These are phyloP conservation scores for Hexactinellida sp. DNA, from an alignment of 37 sponge, comb jelly and placozoan species.

Conservation along the genomic window DNA sequence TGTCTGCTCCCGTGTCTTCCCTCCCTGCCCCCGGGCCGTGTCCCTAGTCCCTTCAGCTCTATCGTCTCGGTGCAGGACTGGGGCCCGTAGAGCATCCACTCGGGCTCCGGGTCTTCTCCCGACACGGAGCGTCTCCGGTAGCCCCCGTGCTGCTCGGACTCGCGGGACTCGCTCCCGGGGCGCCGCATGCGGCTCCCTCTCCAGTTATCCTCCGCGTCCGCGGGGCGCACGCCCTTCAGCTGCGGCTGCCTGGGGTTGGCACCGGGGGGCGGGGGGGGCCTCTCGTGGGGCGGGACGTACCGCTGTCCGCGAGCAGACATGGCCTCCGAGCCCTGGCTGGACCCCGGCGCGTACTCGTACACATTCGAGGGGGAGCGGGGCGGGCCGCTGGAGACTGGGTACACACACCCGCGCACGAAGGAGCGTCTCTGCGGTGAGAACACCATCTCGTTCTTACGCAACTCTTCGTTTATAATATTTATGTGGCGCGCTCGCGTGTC, in stretches of 20 bases:
- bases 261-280: background rate
- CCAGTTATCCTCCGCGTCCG: background rate
- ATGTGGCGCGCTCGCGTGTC: background rate
- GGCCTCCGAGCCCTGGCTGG: background rate
- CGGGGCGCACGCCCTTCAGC: background rate
- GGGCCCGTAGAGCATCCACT: conserved; percentile 21
- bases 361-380: background rate
- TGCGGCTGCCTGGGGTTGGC: background rate
- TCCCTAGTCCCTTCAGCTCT: conserved; percentile 12
- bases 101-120: conserved; percentile 17
- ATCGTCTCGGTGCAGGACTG: conserved; percentile 3
- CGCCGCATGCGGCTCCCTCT: conserved; percentile 7
- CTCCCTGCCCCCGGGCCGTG: background rate
- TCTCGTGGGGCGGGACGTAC: background rate
- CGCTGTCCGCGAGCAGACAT: background rate
- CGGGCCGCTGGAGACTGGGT: background rate
- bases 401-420: background rate
- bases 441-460: conserved; percentile 5
- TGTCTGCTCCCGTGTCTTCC: background rate
- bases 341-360: background rate
- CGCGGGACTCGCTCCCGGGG: background rate
- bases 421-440: background rate
- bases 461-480: conserved; percentile 3
- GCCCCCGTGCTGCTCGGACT: background rate
- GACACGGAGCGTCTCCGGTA: background rate